phyloP scores from a whole-genome alignment of 2,888 invertebrate species.

The Amblyjoppa proteus region DNA sequence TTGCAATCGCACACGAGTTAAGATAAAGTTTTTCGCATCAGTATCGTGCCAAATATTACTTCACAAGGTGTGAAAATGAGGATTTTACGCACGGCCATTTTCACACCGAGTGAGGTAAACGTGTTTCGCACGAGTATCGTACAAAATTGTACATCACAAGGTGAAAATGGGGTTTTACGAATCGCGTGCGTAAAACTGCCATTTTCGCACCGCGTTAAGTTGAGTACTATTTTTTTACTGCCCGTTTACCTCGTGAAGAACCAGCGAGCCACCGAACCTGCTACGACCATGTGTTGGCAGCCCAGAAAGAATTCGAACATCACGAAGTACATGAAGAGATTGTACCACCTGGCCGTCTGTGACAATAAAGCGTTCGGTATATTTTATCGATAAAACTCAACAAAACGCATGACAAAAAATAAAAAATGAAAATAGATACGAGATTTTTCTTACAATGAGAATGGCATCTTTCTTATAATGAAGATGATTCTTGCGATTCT shows the following conservation, averaged over 20 bases:
- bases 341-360: slow-evolving; percentile 84
- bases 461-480: slow-evolving; percentile 76
- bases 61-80: not conserved
- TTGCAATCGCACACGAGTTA: too few species aligned
- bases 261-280: slow-evolving; percentile 88
- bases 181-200: not conserved
- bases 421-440: not conserved
- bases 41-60: not conserved
- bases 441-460: slow-evolving; percentile 72
- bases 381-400: not conserved
- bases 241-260: slow-evolving; percentile 87
- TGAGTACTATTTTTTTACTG: not conserved
- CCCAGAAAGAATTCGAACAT: slow-evolving; percentile 88
- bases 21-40: too few species aligned
- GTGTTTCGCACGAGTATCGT: too few species aligned
- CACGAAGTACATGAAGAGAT: slow-evolving; percentile 87
- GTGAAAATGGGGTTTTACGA: not conserved
- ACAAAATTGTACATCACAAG: not conserved
- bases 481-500: slow-evolving; percentile 74
- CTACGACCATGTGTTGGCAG: slow-evolving; percentile 88
- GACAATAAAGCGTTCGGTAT: slow-evolving; percentile 49
- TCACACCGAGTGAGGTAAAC: not conserved
- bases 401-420: not conserved
- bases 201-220: not conserved
- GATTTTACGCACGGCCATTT: not conserved